Base-by-base conservation (phyloP, 1,140 invertebrate genomes). In the Meloidogyne chitwoodi region DNA sequence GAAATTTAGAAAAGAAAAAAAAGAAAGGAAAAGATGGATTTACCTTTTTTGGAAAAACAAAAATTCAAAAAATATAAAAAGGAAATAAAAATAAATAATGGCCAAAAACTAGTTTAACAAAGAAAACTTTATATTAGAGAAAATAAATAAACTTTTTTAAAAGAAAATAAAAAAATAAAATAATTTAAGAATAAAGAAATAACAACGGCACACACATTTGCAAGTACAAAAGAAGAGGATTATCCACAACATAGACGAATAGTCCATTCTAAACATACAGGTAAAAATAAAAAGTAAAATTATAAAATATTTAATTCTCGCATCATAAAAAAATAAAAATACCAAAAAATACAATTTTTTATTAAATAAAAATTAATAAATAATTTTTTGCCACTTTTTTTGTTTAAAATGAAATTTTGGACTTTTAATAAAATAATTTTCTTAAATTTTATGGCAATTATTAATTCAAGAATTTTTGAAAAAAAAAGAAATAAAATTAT, bases 151-250 rank as follows among this genome's bases (percentile, higher is more conserved):
- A 26, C 19, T 24, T n/a, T 72, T 72, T 56, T 41, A 4, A 6
- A 34, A 26, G 5, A 27, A 29, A 67, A 73, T 29, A 70, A 56
- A 56, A 5, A 63, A 56, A 19, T 38, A 34, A 34, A n/a, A 41
- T 22, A 24, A 16, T 81, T 80, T 27, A 67, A 82, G 81, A 62
- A 64, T 22, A 82, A 84, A 72, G 66, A 82, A 83, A 74, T 80
- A 67, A 82, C 81, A 38, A 81, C 82, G 29, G 81, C 82, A 24
- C 82, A 82, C 74, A 80, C 82, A 19, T 82, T 82, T 67, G 31
- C 74, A 24, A 83, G 82, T 66, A 81, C 82, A n/a, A 66, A 82
- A 67, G 82, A 83, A 14, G 24, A 34, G 16, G 73, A 82, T 72
- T 82, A 82, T 69, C 81, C 81, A n/a, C 81, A 82, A 68, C 78